phyloP scores from a whole-genome alignment of 2,888 invertebrate species.

The Cryptocheilus praepositus region DNA sequence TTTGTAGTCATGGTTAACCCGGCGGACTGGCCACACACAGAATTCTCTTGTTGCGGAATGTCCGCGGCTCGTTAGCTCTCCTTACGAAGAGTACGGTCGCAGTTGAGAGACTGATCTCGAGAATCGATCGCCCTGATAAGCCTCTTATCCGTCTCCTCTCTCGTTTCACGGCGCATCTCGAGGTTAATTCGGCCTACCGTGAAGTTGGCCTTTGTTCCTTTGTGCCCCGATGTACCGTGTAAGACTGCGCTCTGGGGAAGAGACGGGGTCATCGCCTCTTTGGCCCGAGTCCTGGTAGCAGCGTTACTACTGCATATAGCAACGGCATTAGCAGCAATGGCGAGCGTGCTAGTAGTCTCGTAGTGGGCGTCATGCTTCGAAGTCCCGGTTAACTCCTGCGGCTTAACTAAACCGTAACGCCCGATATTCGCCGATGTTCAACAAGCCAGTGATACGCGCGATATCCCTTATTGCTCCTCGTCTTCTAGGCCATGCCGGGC shows the following conservation, averaged over 20 bases:
- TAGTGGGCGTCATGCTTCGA: conserved; percentile 36
- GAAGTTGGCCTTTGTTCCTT: conserved; percentile 32
- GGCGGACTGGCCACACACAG: too few relatives aligned
- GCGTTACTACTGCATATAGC: too few relatives aligned
- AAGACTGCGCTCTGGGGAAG: conserved; percentile 23
- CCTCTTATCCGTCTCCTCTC: conserved; percentile 1
- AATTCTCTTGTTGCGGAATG: too few relatives aligned
- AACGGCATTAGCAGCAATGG: background rate
- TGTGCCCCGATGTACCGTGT: conserved; percentile 7
- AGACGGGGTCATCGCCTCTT: conserved; percentile 26
- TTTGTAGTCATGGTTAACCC: too few relatives aligned
- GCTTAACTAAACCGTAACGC: conserved; percentile 27
- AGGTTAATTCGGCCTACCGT: conserved; percentile 28
- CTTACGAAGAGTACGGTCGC: too few relatives aligned
- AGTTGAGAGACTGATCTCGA: too few relatives aligned
- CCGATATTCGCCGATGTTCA: background rate
- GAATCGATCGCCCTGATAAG: too few relatives aligned
- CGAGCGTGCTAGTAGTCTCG: conserved; percentile 7
- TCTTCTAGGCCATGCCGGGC: conserved; percentile 38
- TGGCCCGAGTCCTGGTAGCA: background rate
- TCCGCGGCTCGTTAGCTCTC: too few relatives aligned
- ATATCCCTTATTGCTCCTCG: conserved; percentile 2
- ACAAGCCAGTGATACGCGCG: background rate
- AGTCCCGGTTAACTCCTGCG: conserved; percentile 24
- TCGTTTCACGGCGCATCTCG: conserved; percentile 16